These are phyloP conservation scores for Plecturocebus donacophilus DNA, from an alignment of 2,113 vertebrate species.

Conservation along the genomic window DNA sequence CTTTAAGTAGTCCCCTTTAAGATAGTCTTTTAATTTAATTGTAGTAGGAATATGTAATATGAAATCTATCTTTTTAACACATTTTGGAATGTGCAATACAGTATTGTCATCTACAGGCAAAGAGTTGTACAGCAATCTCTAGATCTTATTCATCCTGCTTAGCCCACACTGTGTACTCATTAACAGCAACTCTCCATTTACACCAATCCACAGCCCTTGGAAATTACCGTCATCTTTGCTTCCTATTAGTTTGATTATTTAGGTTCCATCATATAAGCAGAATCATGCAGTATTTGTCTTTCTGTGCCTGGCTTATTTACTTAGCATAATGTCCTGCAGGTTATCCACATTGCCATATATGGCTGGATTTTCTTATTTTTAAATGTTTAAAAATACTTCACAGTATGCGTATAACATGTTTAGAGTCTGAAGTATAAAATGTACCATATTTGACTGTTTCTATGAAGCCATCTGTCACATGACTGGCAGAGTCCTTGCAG, in stretches of 20 bases:
- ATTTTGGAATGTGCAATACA: neutral
- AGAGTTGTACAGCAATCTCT: neutral
- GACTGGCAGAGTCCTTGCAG: too few relatives aligned
- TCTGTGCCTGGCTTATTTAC: neutral
- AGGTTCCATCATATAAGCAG: neutral
- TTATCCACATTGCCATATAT: accelerated
- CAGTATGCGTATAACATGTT: neutral
- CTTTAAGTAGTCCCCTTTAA: neutral
- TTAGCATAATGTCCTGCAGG: neutral
- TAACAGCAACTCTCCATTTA: neutral
- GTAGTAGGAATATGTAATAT: neutral
- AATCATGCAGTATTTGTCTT: neutral
- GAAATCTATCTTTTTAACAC: neutral
- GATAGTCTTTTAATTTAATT: neutral
- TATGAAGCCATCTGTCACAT: neutral
- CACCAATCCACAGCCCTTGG: neutral
- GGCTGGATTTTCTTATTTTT: neutral
- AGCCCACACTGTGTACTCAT: neutral
- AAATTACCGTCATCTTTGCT: neutral
- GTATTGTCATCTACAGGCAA: neutral
- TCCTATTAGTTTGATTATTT: neutral
- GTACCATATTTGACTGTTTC: neutral
- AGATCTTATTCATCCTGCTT: neutral
- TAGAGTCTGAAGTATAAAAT: neutral
- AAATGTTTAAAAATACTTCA: neutral